Conservation (phyloP, 2,888 invertebrate genomes). For the Apotomis betuletana region DNA sequence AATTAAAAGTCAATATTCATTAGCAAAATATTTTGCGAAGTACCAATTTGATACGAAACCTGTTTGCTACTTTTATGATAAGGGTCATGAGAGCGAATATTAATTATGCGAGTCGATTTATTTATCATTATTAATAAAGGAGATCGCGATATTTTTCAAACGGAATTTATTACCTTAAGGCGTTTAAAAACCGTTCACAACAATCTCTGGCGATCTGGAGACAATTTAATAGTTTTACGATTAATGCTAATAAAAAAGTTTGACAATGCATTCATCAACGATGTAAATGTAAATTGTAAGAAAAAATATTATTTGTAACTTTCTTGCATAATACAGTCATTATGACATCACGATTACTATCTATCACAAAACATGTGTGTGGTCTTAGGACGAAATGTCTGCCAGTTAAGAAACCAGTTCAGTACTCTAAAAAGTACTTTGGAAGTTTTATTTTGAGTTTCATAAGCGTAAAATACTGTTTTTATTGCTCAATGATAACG, state of each 20-base stretch:
- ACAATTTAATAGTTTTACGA: conserved; percentile 45
- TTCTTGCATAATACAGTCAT: too few relatives aligned
- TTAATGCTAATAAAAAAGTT: conserved; percentile 56
- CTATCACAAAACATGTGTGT: conserved; percentile 64
- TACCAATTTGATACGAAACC: conserved; percentile 21
- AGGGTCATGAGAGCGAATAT: conserved; percentile 20
- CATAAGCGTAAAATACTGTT: conserved; percentile 28
- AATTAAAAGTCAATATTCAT: conserved; percentile 40
- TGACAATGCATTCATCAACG: conserved; percentile 53
- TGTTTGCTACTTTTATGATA: conserved; percentile 27
- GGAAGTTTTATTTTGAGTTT: conserved; percentile 12
- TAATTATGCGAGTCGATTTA: conserved; percentile 21
- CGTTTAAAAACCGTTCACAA: not conserved
- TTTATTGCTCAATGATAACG: conserved; percentile 36
- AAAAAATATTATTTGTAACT: too few relatives aligned
- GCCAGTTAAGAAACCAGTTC: conserved; percentile 31
- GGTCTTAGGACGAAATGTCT: conserved; percentile 9
- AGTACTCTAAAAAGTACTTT: conserved; percentile 13
- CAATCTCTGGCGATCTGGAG: not conserved
- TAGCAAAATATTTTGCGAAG: conserved; percentile 23
- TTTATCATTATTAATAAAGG: conserved; percentile 11
- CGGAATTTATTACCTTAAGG: not conserved
- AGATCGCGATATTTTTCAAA: not conserved
- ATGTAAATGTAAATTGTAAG: not conserved
- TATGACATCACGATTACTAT: conserved; percentile 59